Conservation (phyloP, 1,140 invertebrate genomes). For the Halyomorpha halys region DNA sequence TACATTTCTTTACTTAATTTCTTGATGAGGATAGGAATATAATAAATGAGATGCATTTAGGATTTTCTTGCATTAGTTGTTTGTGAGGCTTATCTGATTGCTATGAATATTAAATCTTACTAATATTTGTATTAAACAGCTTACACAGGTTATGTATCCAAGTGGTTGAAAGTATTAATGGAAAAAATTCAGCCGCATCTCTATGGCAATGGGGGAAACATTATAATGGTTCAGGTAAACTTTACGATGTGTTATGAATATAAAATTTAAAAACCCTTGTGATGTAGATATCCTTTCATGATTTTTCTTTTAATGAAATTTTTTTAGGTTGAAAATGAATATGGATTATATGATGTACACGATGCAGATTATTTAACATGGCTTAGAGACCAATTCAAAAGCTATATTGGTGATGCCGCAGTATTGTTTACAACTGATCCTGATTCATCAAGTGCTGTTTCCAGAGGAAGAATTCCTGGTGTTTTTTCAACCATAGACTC, state of each 20-base stretch:
- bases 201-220: conserved; percentile 66
- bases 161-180: conserved; percentile 51
- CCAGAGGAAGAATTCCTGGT: conserved; percentile 51
- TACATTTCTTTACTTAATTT: too few relatives aligned
- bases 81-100: too few relatives aligned
- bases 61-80: too few relatives aligned
- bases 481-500: conserved; percentile 68
- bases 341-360: conserved; percentile 69
- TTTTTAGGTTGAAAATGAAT: conserved; percentile 83
- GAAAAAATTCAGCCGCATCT: conserved; percentile 45
- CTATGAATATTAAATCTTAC: too few relatives aligned
- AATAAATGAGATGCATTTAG: too few relatives aligned
- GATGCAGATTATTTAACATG: conserved; percentile 55
- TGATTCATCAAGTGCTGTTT: conserved; percentile 37
- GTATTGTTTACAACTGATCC: conserved; percentile 78
- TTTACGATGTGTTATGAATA: not conserved
- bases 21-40: too few relatives aligned
- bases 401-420: conserved; percentile 52
- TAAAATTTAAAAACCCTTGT: not conserved
- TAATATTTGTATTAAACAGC: conserved; percentile 35
- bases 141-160: conserved; percentile 48
- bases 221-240: conserved; percentile 69
- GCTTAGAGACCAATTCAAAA: conserved; percentile 49
- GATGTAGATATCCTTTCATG: too few relatives aligned
- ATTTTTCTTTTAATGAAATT: too few relatives aligned